Evolutionary conservation across 2,888 invertebrate genomes (phyloP), one percentile per base, ranked within the genome.

Genomic region (Amblyjoppa proteus): DNA sequence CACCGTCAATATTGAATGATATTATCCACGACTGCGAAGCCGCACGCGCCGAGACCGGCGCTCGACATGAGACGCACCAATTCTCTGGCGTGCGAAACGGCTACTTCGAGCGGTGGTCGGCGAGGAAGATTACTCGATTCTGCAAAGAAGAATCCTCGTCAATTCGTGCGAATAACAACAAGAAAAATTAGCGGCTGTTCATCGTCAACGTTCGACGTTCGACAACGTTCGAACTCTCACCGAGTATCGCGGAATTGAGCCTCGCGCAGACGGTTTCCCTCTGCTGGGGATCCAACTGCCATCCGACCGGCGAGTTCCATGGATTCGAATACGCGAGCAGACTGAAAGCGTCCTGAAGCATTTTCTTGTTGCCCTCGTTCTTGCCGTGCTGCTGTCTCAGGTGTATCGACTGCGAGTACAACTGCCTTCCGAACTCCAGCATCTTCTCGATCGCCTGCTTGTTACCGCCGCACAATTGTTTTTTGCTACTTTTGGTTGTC

Each of bases 291-390:
- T 98, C 97, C 91, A 99, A 95, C 94, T 99, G 98, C 97, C 98
- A 98, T 86, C 99, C 99, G 86, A 99, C 97, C 25, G 99, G 99
- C 94, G 99, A 99, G 93, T 97, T 97, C 98, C 98, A 99, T 45
- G 99, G 99, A 95, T 99, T 99, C 90, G 98, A 97, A 95, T 99
- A 99, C 71, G 99, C 99, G 93, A 99, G 95, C 93, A 99, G 96
- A 95, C 99, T 99, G 95, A 99, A 99, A 93, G 99, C 99, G 95
- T 99, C 98, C 97, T 99, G 95, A 84, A 99, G 95, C 97, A 99
- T 98, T 95, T 98, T 97, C 94, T 98, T 97, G 94, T 98, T 97
- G 87, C 95, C 95, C 92, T 97, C 97, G 94, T 96, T 97, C 94
- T 97, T 97, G 88, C 97, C 97, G 92, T 97, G 96, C 92, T 98